Base-by-base conservation (phyloP, 2,113 vertebrate species). In the Brachyhypopomus gauderio region DNA sequence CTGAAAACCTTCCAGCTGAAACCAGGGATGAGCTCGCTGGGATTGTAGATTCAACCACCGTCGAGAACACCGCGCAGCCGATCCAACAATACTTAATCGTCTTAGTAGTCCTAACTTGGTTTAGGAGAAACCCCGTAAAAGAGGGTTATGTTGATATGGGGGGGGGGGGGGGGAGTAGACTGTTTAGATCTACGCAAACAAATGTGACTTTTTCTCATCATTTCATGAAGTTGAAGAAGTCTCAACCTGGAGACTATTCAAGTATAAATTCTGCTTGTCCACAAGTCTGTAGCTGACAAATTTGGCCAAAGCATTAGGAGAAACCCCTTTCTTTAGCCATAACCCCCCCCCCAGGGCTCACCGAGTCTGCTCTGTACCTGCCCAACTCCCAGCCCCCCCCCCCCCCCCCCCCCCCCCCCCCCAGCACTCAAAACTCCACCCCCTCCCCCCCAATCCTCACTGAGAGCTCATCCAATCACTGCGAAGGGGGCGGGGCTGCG, bases 261-360 rank as follows among this genome's bases (percentile, higher is more conserved):
- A 11, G 9, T 41, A 86, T 83, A 75, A 81, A 89, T 88, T 79
- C 73, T 62, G 55, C 87, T 89, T 88, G 86, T 87, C 78, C 78
- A 81, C 77, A 83, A 78, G 83, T 87, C 63, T 79, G 66, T 56
- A 62, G 84, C 77, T 84, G 62, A 88, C 86, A 86, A 72, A 86
- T 89, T 83, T 85, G 86, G 87, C 85, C 85, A 76, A 88, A 87
- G 79, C 79, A 69, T 71, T 73, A 75, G 81, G 48, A 82, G 80
- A 75, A 88, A 85, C 83, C 76, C 82, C 86, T 90, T 89, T 91
- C 87, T 90, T 92, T 90, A 90, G 88, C 84, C 78, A 78, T 74
- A 45, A 4, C 83, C 83, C 82, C 90, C 81, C 88, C 89, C 90
- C 84, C 86, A 81, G 88, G 88, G 86, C 87, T 85, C 64, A 78